Evolutionary conservation across 2,797 vertebrate species (phyloP), one percentile per base, ranked within the genome.

Genomic region (Scleropages formosus): DNA sequence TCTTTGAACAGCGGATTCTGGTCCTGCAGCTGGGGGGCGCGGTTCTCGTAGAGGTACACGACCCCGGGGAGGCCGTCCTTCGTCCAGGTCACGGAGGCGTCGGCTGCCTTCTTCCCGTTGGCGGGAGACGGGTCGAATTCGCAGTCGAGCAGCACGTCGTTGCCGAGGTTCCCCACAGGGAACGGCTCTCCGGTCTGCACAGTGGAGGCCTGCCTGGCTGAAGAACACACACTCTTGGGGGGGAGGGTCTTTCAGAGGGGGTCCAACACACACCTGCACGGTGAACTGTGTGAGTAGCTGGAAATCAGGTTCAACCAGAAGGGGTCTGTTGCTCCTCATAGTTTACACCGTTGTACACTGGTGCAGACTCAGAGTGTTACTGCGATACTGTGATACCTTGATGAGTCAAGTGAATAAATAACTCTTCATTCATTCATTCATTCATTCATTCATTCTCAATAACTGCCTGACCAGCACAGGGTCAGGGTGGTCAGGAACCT

Each of bases 1-100:
- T 90, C 89, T 77, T 18, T 86, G 75, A 94, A 96, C 10, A 63
- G 75, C 0, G 53, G 0, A 0, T 90, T 87, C 87, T 96, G 95
- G 18, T 85, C 67, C 1, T 61, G 60, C 8, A 94, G 88, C 0
- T 83, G 74, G 0, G 87, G 85, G 24, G 84, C 88, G 22, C 91
- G 90, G 0, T 85, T 74, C 72, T 79, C 71, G 24, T 92, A 95
- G 49, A 84, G 80, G 0, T 93, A 94, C n/a, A 96, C 94, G 1
- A 87, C 60, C 1, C 92, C 88, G 0, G 46, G 80, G 1, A 88
- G 47, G 0, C 83, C 89, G 0, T 58, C 80, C 86, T 93, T 96
- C 78, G 77, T 73, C 96, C 95, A 97, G 27, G 78, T 91, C 77
- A 96, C 90, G 0, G 79, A 81, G 20, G 93, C 83, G 1, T 84